Percentiles rank a stretch among this genome's conserved stretches.
Evolutionary conservation across 2,888 invertebrate genomes (phyloP).

Genomic region (Acheta domesticus): DNA sequence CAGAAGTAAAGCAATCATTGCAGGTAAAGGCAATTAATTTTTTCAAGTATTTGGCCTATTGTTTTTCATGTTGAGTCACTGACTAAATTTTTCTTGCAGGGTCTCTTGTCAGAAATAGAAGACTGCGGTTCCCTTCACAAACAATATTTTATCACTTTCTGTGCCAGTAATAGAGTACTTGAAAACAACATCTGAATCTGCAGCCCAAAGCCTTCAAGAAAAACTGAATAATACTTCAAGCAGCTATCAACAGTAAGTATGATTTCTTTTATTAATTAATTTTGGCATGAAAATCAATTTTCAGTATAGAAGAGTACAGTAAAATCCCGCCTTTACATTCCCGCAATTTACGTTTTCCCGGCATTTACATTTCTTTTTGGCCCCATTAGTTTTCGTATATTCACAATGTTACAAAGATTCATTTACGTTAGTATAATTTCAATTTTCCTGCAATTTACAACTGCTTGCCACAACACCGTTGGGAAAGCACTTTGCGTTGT

Average conservation of each 20-base stretch:
- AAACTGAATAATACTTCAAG: conserved; percentile 67
- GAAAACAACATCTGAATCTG: conserved; percentile 63
- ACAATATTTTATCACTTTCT: conserved; percentile 66
- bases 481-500: too few species aligned
- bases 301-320: neutral
- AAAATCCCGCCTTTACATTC: neutral
- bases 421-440: too few species aligned
- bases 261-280: neutral
- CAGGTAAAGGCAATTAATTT: conserved; percentile 55
- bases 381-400: too few species aligned
- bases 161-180: conserved; percentile 69
- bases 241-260: conserved; percentile 62
- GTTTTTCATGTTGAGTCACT: neutral
- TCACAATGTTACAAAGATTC: too few species aligned
- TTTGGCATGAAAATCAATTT: neutral
- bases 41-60: neutral
- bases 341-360: too few species aligned
- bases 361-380: too few species aligned
- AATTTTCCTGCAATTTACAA: too few species aligned
- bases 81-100: conserved; percentile 53
- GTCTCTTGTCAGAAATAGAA: conserved; percentile 69
- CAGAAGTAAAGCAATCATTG: conserved; percentile 67
- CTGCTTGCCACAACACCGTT: too few species aligned
- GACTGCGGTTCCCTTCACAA: conserved; percentile 63
- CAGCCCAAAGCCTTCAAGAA: conserved; percentile 65